Percentiles rank a stretch among this genome's conserved stretches.
Evolutionary conservation across 2,113 vertebrate genomes (phyloP).

Genomic region (Coreoperca whiteheadi): DNA sequence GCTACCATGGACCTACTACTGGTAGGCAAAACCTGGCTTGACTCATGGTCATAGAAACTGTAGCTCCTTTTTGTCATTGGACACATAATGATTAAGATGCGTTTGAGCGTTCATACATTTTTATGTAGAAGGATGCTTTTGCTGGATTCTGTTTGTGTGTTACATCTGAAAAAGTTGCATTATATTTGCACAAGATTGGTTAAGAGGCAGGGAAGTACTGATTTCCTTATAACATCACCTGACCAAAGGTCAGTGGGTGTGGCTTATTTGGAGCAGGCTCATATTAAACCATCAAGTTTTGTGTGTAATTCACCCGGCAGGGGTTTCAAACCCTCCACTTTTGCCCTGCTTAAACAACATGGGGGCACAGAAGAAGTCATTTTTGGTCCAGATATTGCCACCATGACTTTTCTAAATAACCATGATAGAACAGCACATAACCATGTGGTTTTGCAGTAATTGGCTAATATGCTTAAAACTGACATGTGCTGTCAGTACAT

Average conservation of each 20-base stretch:
- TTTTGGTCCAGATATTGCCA: neutral
- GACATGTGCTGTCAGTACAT: neutral
- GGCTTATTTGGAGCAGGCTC: slow-evolving; percentile 11
- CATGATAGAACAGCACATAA: neutral
- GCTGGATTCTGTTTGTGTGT: neutral
- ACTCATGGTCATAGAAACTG: neutral
- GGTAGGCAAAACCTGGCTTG: slow-evolving; percentile 79
- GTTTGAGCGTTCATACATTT: neutral
- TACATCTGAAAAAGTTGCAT: neutral
- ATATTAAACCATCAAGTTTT: neutral
- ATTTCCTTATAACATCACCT: slow-evolving; percentile 25
- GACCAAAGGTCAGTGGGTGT: slow-evolving; percentile 36
- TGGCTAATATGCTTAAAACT: neutral
- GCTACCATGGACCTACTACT: slow-evolving; percentile 92
- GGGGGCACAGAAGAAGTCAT: neutral
- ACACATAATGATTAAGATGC: neutral
- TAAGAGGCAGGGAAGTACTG: neutral
- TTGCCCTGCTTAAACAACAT: neutral
- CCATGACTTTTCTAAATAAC: neutral
- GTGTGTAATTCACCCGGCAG: neutral
- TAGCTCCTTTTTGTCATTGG: neutral
- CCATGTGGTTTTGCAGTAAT: neutral
- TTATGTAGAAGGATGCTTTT: neutral
- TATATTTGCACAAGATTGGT: slow-evolving; percentile 35
- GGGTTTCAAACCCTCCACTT: neutral